Evolutionary conservation across 53 echinoderm and acorn worm species (phyloP).

Genomic region (Glandiceps talaboti): DNA sequence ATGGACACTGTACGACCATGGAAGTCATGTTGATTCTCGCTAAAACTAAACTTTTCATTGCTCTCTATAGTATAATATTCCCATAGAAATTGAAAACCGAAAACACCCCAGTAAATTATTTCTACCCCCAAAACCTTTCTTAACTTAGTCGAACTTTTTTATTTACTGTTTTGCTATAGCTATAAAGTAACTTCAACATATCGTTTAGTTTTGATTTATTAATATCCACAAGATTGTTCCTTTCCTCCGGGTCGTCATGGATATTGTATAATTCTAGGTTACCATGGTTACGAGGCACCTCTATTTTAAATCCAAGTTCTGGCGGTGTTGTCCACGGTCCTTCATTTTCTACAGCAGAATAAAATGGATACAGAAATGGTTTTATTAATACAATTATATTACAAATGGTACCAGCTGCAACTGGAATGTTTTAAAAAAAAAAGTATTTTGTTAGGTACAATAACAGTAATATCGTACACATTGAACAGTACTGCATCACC

Average conservation of each 20-base stretch:
- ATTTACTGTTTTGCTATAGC: neutral
- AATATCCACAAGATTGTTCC: neutral
- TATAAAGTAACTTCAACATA: neutral
- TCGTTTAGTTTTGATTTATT: neutral
- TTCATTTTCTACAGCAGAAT: neutral
- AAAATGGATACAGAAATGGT: neutral
- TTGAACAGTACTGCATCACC: neutral
- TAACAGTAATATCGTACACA: neutral
- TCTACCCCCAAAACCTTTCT: too few relatives aligned
- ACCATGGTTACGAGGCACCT: neutral
- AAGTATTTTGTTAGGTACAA: neutral
- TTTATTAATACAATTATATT: too few relatives aligned
- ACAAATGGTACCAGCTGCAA: too few relatives aligned
- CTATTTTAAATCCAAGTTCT: neutral
- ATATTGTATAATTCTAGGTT: neutral
- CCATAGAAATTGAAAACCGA: too few relatives aligned
- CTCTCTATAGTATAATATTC: too few relatives aligned
- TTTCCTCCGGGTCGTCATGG: neutral
- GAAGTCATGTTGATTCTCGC: too few relatives aligned
- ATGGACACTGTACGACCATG: too few relatives aligned
- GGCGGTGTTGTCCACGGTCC: neutral
- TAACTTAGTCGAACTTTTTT: neutral
- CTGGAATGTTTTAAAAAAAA: neutral
- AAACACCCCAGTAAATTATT: too few relatives aligned
- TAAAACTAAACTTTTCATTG: too few relatives aligned